Evolutionary conservation across 2,113 vertebrate species (phyloP).

Genomic region (Tenebrosternarchus preto): DNA sequence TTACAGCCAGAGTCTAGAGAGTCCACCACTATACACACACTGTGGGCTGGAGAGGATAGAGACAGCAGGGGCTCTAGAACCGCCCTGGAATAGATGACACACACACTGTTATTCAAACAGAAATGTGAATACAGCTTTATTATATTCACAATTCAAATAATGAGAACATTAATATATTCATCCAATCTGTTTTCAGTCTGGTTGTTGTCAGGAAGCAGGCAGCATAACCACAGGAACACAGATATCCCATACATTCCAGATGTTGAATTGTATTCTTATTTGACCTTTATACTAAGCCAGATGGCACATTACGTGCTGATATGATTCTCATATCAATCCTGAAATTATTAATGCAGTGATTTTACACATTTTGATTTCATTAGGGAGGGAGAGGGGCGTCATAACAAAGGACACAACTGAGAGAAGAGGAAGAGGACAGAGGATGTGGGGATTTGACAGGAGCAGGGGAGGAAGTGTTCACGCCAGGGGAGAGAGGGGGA

Average conservation of each 20-base stretch:
- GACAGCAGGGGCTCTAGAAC: slow-evolving; percentile 74
- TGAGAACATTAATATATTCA: no score
- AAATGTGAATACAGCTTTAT: no score
- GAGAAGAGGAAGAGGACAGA: neutral
- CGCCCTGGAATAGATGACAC: slow-evolving; percentile 61
- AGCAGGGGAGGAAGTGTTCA: slow-evolving; percentile 15
- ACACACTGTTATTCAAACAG: slow-evolving; percentile 1
- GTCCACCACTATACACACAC: slow-evolving; percentile 77
- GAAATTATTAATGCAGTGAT: neutral
- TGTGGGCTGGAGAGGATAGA: slow-evolving; percentile 72
- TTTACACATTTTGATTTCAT: neutral
- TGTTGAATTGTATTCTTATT: neutral
- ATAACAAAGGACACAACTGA: neutral
- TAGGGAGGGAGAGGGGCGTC: neutral
- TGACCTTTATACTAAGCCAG: neutral
- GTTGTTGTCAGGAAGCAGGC: neutral
- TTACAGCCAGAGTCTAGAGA: slow-evolving; percentile 69
- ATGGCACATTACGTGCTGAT: neutral
- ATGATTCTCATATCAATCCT: neutral
- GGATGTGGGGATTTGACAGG: neutral
- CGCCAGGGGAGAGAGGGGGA: slow-evolving; percentile 6
- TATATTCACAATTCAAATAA: no score
- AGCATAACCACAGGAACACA: neutral
- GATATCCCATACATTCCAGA: neutral
- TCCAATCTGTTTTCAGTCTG: no score